These are phyloP conservation scores for Colistium nudipinnis DNA, from an alignment of 2,113 vertebrate genomes.

Conservation along the genomic window DNA sequence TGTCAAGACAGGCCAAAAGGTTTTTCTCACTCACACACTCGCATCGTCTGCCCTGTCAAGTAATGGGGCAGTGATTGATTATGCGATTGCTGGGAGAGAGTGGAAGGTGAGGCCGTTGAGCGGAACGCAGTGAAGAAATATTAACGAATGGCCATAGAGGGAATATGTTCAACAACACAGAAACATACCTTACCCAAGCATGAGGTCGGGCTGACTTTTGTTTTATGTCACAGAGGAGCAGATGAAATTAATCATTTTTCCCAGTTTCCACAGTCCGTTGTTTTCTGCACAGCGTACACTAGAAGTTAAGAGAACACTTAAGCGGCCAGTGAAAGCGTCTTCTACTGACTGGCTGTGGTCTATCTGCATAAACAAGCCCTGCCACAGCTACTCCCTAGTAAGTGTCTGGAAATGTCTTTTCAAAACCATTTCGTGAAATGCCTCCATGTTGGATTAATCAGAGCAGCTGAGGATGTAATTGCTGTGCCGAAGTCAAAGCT, in stretches of 20 bases:
- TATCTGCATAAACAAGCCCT: conserved; percentile 77
- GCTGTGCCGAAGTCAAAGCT: conserved; percentile 81
- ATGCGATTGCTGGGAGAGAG: conserved; percentile 74
- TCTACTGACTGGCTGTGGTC: conserved; percentile 69
- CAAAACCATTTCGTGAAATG: conserved; percentile 77
- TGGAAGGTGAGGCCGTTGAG: conserved; percentile 73
- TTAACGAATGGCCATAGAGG: conserved; percentile 58
- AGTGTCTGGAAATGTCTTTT: conserved; percentile 78
- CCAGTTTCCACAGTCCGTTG: conserved; percentile 57
- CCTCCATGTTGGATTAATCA: conserved; percentile 82
- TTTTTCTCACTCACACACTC: conserved; percentile 69
- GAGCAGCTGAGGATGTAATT: conserved; percentile 83
- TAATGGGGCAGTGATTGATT: conserved; percentile 80
- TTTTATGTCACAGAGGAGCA: conserved; percentile 56
- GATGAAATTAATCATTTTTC: conserved; percentile 68
- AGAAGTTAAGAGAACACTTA: conserved; percentile 77
- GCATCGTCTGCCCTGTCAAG: conserved; percentile 72
- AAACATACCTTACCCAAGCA: conserved; percentile 61
- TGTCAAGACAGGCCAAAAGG: conserved; percentile 67
- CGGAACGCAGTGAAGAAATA: conserved; percentile 51
- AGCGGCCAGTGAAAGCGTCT: conserved; percentile 73
- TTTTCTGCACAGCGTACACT: conserved; percentile 56
- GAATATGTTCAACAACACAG: conserved; percentile 57
- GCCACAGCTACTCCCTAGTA: conserved; percentile 71
- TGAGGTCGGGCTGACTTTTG: conserved; percentile 52